phyloP scores from a whole-genome alignment of 2,113 vertebrate species.

The Steatornis caripensis region DNA sequence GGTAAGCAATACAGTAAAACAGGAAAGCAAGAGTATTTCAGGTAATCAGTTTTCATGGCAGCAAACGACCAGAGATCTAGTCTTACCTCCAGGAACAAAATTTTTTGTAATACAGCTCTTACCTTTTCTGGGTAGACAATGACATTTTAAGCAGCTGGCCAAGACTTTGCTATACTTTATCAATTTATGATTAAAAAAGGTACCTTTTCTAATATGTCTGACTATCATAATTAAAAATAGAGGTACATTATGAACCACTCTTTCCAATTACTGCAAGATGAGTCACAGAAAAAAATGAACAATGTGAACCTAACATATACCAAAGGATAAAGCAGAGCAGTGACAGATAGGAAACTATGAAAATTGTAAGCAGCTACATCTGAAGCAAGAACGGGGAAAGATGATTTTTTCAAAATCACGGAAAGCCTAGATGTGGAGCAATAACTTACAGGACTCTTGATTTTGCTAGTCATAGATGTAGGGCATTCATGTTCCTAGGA shows the following conservation, averaged over 20 bases:
- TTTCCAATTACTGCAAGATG: not conserved
- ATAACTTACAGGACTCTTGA: not conserved
- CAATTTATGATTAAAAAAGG: slow-evolving; percentile 21
- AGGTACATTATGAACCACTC: not conserved
- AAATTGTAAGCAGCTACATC: slow-evolving; percentile 3
- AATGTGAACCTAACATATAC: not conserved
- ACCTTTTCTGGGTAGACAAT: not conserved
- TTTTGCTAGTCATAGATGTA: not conserved
- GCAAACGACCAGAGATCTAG: not conserved
- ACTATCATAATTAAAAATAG: slow-evolving; percentile 30
- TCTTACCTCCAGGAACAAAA: not conserved
- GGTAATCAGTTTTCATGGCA: not conserved
- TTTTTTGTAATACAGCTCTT: not conserved
- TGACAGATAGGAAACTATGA: not conserved
- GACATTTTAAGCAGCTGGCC: slow-evolving; percentile 6
- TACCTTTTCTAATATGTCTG: not conserved
- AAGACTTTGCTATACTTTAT: not conserved
- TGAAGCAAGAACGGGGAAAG: not conserved
- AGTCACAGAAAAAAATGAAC: not conserved
- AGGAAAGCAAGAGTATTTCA: not conserved
- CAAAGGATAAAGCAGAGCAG: not conserved
- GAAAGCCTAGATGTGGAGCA: not conserved
- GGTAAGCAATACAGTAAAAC: not conserved
- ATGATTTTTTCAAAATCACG: not conserved
- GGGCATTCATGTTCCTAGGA: not conserved